A percentile compares a stretch with the other conserved stretches of the same genome.
These are phyloP conservation scores for Saturnia pavonia DNA, from an alignment of 2,888 invertebrate genomes.

Conservation along the genomic window DNA sequence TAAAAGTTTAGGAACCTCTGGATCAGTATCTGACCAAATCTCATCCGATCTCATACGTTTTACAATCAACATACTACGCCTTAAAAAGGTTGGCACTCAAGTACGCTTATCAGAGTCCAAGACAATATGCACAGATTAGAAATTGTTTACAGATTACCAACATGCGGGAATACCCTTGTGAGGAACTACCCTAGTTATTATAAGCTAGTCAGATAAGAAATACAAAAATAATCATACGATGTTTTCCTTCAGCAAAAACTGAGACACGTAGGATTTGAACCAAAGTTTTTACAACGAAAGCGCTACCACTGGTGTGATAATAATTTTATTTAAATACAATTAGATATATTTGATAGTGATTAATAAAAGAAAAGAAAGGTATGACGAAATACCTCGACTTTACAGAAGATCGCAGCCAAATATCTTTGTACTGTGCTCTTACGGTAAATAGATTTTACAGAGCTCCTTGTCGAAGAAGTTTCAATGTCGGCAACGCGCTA, in stretches of 20 bases:
- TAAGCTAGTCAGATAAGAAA: background rate
- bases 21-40: too few species aligned
- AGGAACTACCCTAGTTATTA: background rate
- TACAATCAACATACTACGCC: background rate
- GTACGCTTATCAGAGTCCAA: background rate
- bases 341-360: background rate
- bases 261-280: background rate
- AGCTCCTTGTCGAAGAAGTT: too few species aligned
- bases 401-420: too few species aligned
- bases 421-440: too few species aligned
- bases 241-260: background rate
- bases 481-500: too few species aligned
- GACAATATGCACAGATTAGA: background rate
- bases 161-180: background rate
- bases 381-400: too few species aligned
- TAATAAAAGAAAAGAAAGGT: too few species aligned
- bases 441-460: too few species aligned
- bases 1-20: too few species aligned
- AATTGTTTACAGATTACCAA: background rate
- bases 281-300: background rate
- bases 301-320: background rate
- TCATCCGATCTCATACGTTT: too few species aligned
- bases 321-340: background rate
- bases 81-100: background rate
- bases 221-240: background rate